A percentile compares a stretch with the other conserved stretches of the same genome.
Conservation (phyloP, 2,888 invertebrate species). For the Furcula furcula region DNA sequence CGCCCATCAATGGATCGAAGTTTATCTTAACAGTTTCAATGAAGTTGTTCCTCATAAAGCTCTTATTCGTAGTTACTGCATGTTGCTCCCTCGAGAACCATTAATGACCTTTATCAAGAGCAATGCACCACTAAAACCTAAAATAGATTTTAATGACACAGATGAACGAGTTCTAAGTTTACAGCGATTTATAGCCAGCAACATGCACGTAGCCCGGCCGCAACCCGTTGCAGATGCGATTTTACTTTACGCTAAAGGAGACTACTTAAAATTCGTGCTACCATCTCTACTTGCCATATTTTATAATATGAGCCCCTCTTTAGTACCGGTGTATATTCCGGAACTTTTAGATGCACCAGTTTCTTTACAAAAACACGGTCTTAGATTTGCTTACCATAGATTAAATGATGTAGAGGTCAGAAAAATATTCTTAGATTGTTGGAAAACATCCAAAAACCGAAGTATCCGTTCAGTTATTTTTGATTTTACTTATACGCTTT, state of each 20-base stretch:
- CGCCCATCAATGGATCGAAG: conserved; percentile 37
- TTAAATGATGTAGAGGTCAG: conserved; percentile 39
- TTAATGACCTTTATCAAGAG: conserved; percentile 42
- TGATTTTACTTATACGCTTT: conserved; percentile 41
- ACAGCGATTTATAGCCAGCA: conserved; percentile 53
- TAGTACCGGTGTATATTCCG: conserved; percentile 38
- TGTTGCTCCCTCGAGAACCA: conserved; percentile 36
- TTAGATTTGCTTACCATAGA: conserved; percentile 49
- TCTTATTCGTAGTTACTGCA: conserved; percentile 45
- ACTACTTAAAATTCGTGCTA: conserved; percentile 56
- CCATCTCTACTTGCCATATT: conserved; percentile 57
- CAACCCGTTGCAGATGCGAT: conserved; percentile 48
- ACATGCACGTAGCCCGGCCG: conserved; percentile 61
- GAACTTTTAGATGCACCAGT: conserved; percentile 51
- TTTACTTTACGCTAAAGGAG: conserved; percentile 56
- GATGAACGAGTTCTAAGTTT: conserved; percentile 48
- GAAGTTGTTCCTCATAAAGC: conserved; percentile 40
- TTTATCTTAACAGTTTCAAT: conserved; percentile 37
- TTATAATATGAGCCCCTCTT: conserved; percentile 43
- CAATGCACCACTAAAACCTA: conserved; percentile 48
- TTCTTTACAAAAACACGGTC: conserved; percentile 62
- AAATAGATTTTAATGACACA: conserved; percentile 50
- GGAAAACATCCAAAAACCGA: conserved; percentile 52
- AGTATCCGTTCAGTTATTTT: conserved; percentile 56
- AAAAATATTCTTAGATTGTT: conserved; percentile 42